Conservation (phyloP, 2,888 invertebrate genomes). For the Eilema griseolum region DNA sequence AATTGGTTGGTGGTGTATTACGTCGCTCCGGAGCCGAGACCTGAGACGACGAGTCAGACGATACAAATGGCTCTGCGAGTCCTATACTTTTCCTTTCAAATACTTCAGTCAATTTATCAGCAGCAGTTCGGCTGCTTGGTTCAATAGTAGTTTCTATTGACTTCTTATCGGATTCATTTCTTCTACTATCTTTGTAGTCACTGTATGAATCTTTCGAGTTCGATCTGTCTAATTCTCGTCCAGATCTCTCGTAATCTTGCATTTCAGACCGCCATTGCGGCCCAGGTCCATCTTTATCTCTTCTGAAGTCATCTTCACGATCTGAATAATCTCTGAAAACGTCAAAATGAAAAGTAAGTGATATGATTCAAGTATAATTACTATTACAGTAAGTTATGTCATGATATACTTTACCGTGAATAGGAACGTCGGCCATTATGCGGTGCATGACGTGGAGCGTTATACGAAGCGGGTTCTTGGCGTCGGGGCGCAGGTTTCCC, state of each 20-base stretch:
- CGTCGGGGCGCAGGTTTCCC: slow-evolving; percentile 76
- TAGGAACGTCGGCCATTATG: slow-evolving; percentile 81
- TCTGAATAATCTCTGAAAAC: slow-evolving; percentile 81
- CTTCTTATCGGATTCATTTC: slow-evolving; percentile 83
- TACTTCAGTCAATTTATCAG: slow-evolving; percentile 82
- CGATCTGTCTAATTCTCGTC: slow-evolving; percentile 79
- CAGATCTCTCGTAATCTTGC: slow-evolving; percentile 82
- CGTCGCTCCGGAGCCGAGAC: slow-evolving; percentile 81
- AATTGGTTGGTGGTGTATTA: slow-evolving; percentile 74
- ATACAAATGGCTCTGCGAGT: slow-evolving; percentile 70
- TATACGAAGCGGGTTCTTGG: slow-evolving; percentile 76
- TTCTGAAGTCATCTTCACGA: slow-evolving; percentile 80
- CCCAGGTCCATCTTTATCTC: slow-evolving; percentile 79
- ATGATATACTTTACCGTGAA: slow-evolving; percentile 67
- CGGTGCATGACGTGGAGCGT: slow-evolving; percentile 75
- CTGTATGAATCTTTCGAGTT: slow-evolving; percentile 83
- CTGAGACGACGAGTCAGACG: slow-evolving; percentile 69
- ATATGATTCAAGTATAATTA: background rate
- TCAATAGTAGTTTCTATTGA: slow-evolving; percentile 70
- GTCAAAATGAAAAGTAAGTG: slow-evolving; percentile 25
- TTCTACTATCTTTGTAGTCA: slow-evolving; percentile 81
- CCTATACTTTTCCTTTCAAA: slow-evolving; percentile 83
- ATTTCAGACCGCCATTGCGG: slow-evolving; percentile 84
- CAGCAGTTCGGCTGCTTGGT: slow-evolving; percentile 77
- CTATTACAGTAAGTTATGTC: background rate